Base-by-base conservation (phyloP, 2,888 invertebrate genomes). In the Aleiodes leptofemur region DNA sequence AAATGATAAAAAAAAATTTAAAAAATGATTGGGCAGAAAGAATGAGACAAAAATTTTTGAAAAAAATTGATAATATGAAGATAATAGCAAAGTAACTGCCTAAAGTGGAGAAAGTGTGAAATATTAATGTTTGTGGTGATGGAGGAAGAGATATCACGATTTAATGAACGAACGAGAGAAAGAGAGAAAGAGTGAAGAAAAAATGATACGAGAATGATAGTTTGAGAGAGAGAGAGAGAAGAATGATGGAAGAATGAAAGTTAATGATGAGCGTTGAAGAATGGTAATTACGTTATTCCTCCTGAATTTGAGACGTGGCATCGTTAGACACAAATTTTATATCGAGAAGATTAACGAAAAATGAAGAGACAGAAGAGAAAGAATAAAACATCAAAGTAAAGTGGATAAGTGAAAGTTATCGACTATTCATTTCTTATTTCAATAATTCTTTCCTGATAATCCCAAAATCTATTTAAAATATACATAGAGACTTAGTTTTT, bases 241-340 rank as follows among this genome's bases (percentile, higher is more conserved):
- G 38, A 77, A 68, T 48, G 73, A 57, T 59, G 69, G 87, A 87
- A 88, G 84, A 83, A 84, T 75, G 76, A 78, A 72, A 70, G 68
- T 78, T 79, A 56, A 43, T 70, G 73, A 78, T 73, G 76, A 50
- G 56, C 66, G 53, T 31, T 13, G 29, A 59, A 51, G 69, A 71
- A 76, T 64, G 73, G 71, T 76, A 64, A 78, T 64, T 78, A 74
- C 73, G 77, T 76, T 77, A 77, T 77, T 76, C 74, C 76, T 83
- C 79, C 78, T 83, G 83, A 85, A 84, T 86, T 86, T 85, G 86
- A 83, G 85, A 86, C 83, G 86, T 86, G 88, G 86, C 87, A 88
- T 88, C 87, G 86, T 87, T 88, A 85, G 86, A 88, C 85, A 85
- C 84, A 89, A 89, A 88, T 89, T 89, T 89, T 89, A 89, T 89